Evolutionary conservation across 2,888 invertebrate species (phyloP).

Genomic region (Drosophila birchii): DNA sequence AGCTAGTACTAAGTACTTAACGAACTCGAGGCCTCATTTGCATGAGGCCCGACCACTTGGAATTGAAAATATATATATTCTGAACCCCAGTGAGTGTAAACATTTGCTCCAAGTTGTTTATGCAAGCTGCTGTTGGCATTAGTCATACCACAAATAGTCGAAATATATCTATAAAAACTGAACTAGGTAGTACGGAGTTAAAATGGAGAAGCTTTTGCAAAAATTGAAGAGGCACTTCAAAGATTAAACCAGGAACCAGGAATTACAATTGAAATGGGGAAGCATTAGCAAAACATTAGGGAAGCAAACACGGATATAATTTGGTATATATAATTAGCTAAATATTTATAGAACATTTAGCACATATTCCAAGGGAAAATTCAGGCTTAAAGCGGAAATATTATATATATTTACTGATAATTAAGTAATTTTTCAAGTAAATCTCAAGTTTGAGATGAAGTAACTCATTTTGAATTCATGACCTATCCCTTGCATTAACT

Average conservation of each 20-base stretch:
- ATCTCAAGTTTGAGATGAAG: background rate
- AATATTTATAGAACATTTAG: slow-evolving; percentile 34
- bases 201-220: background rate
- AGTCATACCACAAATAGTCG: slow-evolving; percentile 29
- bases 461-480: slow-evolving; percentile 8
- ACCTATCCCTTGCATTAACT: slow-evolving; percentile 31
- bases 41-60: slow-evolving; percentile 60
- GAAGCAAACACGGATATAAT: slow-evolving; percentile 19
- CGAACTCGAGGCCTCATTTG: slow-evolving; percentile 56
- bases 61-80: slow-evolving; percentile 57
- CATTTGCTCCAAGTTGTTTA: slow-evolving; percentile 44
- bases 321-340: slow-evolving; percentile 19
- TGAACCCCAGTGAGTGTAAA: slow-evolving; percentile 58
- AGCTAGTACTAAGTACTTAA: slow-evolving; percentile 40
- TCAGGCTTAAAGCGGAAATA: background rate
- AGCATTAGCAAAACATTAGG: slow-evolving; percentile 23
- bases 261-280: slow-evolving; percentile 17
- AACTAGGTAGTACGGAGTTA: slow-evolving; percentile 5
- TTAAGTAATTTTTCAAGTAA: background rate
- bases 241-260: slow-evolving; percentile 17
- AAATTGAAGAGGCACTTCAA: slow-evolving; percentile 9
- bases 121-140: slow-evolving; percentile 47
- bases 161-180: slow-evolving; percentile 8
- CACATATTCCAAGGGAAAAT: background rate
- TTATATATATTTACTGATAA: background rate